A percentile compares a stretch with the other conserved stretches of the same genome.
phyloP scores from a whole-genome alignment of 2,888 invertebrate genomes.

The Euclidia mi region DNA sequence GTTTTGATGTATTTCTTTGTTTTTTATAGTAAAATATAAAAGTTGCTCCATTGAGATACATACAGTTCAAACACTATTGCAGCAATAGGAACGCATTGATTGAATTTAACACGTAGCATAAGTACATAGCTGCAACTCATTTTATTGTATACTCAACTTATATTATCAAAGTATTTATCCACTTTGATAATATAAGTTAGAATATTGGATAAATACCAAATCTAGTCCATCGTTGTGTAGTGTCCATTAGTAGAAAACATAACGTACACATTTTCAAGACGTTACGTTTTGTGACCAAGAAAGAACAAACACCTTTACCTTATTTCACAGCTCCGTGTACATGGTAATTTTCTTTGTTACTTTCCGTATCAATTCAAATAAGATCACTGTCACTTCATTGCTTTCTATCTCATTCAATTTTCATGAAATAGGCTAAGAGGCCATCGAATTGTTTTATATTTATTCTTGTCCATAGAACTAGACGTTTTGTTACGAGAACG shows the following conservation, averaged over 20 bases:
- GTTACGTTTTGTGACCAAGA: neutral
- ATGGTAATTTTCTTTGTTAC: constrained; percentile 70
- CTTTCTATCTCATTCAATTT: constrained; percentile 62
- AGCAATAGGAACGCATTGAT: too few relatives aligned
- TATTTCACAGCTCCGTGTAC: constrained; percentile 53
- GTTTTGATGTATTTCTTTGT: constrained; percentile 45
- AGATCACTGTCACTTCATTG: constrained; percentile 65
- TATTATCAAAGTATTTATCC: too few relatives aligned
- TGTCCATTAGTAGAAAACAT: too few relatives aligned
- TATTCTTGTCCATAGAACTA: constrained; percentile 4
- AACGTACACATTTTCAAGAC: too few relatives aligned
- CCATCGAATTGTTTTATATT: constrained; percentile 23
- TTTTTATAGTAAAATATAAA: constrained; percentile 31
- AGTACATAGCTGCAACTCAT: too few relatives aligned
- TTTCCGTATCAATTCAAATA: constrained; percentile 69
- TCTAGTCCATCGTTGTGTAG: too few relatives aligned
- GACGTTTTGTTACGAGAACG: neutral
- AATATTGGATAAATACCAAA: too few relatives aligned
- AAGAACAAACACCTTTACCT: neutral
- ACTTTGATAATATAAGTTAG: too few relatives aligned
- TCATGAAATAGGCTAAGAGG: constrained; percentile 47
- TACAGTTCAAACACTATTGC: too few relatives aligned
- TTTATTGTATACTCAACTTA: too few relatives aligned
- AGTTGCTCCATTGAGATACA: constrained; percentile 1
- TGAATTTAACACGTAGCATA: too few relatives aligned